A percentile compares a stretch with the other conserved stretches of the same genome.
Evolutionary conservation across 1,140 invertebrate species (phyloP).

Genomic region (Coptotermes formosanus): DNA sequence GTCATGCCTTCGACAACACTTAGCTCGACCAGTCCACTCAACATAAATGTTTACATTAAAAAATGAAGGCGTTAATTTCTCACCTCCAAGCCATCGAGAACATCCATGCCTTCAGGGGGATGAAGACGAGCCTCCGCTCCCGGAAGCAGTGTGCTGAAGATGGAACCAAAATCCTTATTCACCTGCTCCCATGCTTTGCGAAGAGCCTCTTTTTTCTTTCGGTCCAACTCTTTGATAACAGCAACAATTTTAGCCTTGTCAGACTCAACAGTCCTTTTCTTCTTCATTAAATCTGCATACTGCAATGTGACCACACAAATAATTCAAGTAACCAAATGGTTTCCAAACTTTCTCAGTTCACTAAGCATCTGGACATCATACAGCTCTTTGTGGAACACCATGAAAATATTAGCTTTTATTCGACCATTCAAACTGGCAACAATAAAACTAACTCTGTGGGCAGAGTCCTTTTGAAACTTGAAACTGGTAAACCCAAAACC

Average conservation of each 20-base stretch:
- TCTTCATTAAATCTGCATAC: constrained; percentile 77
- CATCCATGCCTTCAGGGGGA: constrained; percentile 69
- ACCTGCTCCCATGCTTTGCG: constrained; percentile 80
- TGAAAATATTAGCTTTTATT: too few relatives aligned
- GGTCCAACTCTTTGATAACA: constrained; percentile 84
- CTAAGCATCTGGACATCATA: too few relatives aligned
- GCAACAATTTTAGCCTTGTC: constrained; percentile 81
- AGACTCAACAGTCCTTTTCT: constrained; percentile 79
- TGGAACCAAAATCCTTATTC: constrained; percentile 92
- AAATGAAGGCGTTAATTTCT: constrained; percentile 27
- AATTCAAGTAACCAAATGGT: background rate
- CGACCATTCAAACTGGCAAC: too few relatives aligned
- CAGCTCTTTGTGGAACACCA: too few relatives aligned
- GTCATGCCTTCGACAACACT: too few relatives aligned
- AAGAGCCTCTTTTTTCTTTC: constrained; percentile 82
- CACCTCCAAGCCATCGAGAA: constrained; percentile 87
- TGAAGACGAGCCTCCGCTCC: constrained; percentile 83
- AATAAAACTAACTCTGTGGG: too few relatives aligned
- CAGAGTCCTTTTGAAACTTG: too few relatives aligned
- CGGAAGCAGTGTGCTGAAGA: constrained; percentile 88
- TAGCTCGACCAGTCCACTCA: too few relatives aligned
- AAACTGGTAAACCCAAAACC: too few relatives aligned
- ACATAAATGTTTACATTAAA: too few relatives aligned
- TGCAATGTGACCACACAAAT: constrained; percentile 43
- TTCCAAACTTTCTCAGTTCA: too few relatives aligned